Evolutionary conservation across 2,888 invertebrate genomes (phyloP).

Genomic region (Trissonchulus latispiculum): DNA sequence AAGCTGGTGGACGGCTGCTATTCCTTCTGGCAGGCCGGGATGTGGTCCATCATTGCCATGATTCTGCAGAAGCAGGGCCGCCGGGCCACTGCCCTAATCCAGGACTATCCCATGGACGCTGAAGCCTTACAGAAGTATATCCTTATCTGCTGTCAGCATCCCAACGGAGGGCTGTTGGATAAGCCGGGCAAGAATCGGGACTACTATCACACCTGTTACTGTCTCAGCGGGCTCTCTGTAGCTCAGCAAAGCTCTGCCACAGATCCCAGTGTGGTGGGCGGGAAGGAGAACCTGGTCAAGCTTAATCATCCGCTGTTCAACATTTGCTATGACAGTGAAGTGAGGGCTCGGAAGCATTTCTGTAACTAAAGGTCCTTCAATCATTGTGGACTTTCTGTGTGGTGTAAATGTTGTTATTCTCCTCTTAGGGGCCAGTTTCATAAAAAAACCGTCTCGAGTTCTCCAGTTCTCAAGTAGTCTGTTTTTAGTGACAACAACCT

Average conservation of each 20-base stretch:
- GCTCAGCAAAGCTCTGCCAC: constrained; percentile 59
- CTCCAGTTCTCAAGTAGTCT: too few relatives aligned
- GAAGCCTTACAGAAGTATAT: constrained; percentile 80
- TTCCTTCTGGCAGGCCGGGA: constrained; percentile 96
- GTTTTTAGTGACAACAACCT: too few relatives aligned
- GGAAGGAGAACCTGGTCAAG: neutral
- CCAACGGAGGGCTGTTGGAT: constrained; percentile 77
- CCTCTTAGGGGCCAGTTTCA: too few relatives aligned
- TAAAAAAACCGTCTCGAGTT: too few relatives aligned
- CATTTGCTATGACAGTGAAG: constrained; percentile 27
- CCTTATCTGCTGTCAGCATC: constrained; percentile 77
- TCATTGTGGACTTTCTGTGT: too few relatives aligned
- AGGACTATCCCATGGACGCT: constrained; percentile 30
- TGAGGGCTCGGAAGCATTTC: constrained; percentile 31
- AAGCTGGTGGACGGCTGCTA: constrained; percentile 98
- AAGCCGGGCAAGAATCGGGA: constrained; percentile 87
- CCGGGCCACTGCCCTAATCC: constrained; percentile 8
- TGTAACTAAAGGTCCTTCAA: too few relatives aligned
- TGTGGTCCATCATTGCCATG: constrained; percentile 73
- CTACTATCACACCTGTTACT: constrained; percentile 94
- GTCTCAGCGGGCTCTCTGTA: constrained; percentile 81
- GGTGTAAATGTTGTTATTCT: too few relatives aligned
- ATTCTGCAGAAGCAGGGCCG: constrained; percentile 50
- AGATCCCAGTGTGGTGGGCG: neutral
- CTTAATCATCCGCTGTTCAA: constrained; percentile 34